Percentiles rank a stretch among this genome's conserved stretches.
Evolutionary conservation across 1,140 invertebrate genomes (phyloP).

Genomic region (Uloborus diversus): DNA sequence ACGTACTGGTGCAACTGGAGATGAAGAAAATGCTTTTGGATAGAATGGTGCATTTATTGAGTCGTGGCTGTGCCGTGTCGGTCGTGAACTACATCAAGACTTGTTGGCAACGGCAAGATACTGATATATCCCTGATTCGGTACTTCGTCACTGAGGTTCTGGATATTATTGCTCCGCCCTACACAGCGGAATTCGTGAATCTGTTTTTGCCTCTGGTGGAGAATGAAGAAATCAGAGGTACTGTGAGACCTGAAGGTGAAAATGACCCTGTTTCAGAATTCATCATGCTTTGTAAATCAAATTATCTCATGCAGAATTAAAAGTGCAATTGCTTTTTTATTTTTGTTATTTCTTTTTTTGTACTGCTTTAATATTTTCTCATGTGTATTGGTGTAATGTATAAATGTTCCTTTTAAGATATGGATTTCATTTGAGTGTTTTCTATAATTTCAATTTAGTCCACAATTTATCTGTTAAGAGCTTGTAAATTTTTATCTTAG

Average conservation of each 20-base stretch:
- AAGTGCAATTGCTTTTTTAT: no score
- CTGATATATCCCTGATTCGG: conserved; percentile 95
- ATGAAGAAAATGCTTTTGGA: conserved; percentile 97
- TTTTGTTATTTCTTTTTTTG: no score
- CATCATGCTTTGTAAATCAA: conserved; percentile 68
- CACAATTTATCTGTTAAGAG: no score
- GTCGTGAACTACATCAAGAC: conserved; percentile 95
- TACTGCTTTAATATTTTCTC: no score
- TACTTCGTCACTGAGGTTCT: conserved; percentile 98
- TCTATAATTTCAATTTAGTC: no score
- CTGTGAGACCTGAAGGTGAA: conserved; percentile 86
- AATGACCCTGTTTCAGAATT: conserved; percentile 95
- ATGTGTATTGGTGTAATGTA: no score
- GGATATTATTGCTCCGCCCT: conserved; percentile 95
- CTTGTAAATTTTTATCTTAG: no score
- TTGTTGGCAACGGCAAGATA: conserved; percentile 92
- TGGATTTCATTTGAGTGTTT: no score
- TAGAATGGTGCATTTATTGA: conserved; percentile 95
- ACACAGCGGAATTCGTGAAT: conserved; percentile 93
- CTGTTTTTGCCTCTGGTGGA: conserved; percentile 96
- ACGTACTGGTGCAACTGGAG: conserved; percentile 96
- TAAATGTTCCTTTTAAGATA: no score
- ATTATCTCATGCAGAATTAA: conserved; percentile 15
- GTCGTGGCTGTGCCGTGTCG: conserved; percentile 92
- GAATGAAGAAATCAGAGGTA: conserved; percentile 97